These are phyloP conservation scores for Sisor rabdophorus DNA, from an alignment of 2,113 vertebrate species.

Conservation along the genomic window DNA sequence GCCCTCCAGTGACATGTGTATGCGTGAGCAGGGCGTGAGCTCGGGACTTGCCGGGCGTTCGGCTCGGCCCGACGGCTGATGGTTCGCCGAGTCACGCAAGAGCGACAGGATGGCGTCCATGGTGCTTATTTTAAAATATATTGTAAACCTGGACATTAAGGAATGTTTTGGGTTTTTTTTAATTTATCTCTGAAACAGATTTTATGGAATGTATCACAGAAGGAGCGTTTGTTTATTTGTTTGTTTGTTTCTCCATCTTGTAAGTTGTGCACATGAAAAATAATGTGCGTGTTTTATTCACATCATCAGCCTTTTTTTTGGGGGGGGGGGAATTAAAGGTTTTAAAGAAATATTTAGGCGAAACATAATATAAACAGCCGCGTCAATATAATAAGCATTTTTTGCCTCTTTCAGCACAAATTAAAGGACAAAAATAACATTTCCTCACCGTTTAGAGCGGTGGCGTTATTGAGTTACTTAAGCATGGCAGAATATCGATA, in stretches of 20 bases:
- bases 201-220: constrained; percentile 48
- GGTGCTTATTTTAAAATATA: constrained; percentile 10
- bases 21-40: constrained; percentile 18
- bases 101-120: constrained; percentile 11
- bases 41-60: constrained; percentile 6
- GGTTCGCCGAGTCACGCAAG: not conserved
- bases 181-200: constrained; percentile 49
- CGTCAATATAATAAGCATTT: no score
- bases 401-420: constrained; percentile 3
- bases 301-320: not conserved
- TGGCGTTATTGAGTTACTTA: not conserved
- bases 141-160: constrained; percentile 36
- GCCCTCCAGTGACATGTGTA: constrained; percentile 52
- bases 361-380: not conserved
- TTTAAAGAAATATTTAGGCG: not conserved
- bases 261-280: not conserved
- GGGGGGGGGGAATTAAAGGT: not conserved
- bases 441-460: not conserved
- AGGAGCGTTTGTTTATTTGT: not conserved
- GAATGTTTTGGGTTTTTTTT: constrained; percentile 39
- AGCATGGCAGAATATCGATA: not conserved
- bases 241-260: not conserved
- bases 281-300: not conserved
- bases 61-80: not conserved
- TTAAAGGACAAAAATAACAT: not conserved